Conservation (phyloP, 2,113 vertebrate species). For the Rhinopomastus cyanomelas region DNA sequence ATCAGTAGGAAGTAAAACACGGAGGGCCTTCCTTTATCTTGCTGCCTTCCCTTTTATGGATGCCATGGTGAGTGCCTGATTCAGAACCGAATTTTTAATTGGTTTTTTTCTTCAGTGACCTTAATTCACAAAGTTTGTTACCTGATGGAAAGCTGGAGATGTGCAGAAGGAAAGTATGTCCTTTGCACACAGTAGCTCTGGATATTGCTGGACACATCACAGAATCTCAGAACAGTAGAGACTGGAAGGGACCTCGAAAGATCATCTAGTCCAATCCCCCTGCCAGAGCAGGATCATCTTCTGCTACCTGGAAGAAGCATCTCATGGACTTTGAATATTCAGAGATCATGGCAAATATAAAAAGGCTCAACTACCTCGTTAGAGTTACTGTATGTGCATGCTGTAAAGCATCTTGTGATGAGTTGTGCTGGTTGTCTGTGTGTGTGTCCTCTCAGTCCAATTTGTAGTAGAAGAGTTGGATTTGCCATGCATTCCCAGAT, state of each 20-base stretch:
- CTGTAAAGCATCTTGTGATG: neutral
- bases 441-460: neutral
- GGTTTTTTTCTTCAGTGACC: neutral
- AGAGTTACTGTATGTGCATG: neutral
- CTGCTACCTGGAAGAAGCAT: neutral
- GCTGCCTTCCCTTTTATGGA: constrained; percentile 96
- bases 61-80: constrained; percentile 87
- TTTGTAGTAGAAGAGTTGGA: neutral
- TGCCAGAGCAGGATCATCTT: no score
- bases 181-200: neutral
- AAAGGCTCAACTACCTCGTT: neutral
- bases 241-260: no score
- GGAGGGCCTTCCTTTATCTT: constrained; percentile 94
- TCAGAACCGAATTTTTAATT: neutral
- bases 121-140: neutral
- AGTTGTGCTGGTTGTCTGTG: neutral
- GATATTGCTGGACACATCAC: neutral
- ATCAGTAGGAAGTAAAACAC: constrained; percentile 92
- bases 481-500: neutral
- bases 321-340: neutral
- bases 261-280: no score
- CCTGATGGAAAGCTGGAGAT: neutral
- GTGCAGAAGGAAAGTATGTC: neutral
- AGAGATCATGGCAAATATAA: neutral
- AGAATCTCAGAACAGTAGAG: no score